Conservation (phyloP, 2,888 invertebrate genomes). For the Blastobasis lacticolella region DNA sequence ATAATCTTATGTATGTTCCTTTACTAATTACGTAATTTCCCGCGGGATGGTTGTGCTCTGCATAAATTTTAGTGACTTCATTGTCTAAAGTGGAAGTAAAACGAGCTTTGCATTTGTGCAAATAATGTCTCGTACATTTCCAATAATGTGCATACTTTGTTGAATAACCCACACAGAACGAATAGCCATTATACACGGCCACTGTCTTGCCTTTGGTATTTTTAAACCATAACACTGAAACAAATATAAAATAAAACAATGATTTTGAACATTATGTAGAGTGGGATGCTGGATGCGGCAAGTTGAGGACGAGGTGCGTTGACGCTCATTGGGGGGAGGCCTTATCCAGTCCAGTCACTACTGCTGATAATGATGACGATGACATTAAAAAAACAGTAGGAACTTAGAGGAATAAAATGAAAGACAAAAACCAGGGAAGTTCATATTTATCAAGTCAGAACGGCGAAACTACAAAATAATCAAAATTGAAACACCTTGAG, state of each 20-base stretch:
- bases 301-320: too few relatives aligned
- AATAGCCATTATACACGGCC: neutral
- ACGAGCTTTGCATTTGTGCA: neutral
- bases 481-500: too few relatives aligned
- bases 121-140: constrained; percentile 11
- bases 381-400: too few relatives aligned
- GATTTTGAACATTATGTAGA: too few relatives aligned
- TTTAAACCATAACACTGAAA: neutral
- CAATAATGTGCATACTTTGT: constrained; percentile 10
- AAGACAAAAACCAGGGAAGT: too few relatives aligned
- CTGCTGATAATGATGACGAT: too few relatives aligned
- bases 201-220: neutral
- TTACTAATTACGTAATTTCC: constrained; percentile 13
- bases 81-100: constrained; percentile 11
- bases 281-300: too few relatives aligned
- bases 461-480: too few relatives aligned
- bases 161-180: neutral
- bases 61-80: constrained; percentile 4
- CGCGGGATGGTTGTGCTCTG: constrained; percentile 15
- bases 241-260: neutral
- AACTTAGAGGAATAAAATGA: too few relatives aligned
- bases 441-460: too few relatives aligned
- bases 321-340: too few relatives aligned
- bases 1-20: neutral
- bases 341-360: too few relatives aligned